A percentile compares a stretch with the other conserved stretches of the same genome.
Evolutionary conservation across 2,888 invertebrate species (phyloP).

Genomic region (Acanthosepion lycidas): DNA sequence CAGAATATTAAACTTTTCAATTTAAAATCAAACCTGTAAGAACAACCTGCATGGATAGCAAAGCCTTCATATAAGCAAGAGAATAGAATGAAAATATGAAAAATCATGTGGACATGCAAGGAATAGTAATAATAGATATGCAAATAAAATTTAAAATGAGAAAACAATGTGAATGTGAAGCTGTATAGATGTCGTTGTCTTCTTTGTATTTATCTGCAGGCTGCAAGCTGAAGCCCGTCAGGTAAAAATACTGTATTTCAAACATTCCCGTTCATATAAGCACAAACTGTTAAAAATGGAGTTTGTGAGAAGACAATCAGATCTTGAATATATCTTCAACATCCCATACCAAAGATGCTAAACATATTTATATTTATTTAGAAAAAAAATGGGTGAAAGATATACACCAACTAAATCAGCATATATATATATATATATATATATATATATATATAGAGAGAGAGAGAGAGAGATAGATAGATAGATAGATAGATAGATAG

Average conservation of each 20-base stretch:
- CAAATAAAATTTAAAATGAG: neutral
- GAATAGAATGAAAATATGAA: neutral
- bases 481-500: no score
- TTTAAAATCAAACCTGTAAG: slow-evolving; percentile 8
- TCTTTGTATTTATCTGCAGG: neutral
- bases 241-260: neutral
- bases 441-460: no score
- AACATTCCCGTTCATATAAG: neutral
- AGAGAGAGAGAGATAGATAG: no score
- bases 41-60: neutral
- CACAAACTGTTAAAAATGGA: neutral
- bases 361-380: neutral
- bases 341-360: neutral
- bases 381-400: neutral
- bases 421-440: no score
- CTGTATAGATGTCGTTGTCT: neutral
- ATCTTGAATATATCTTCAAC: no score
- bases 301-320: neutral
- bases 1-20: neutral
- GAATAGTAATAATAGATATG: neutral
- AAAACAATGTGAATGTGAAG: neutral
- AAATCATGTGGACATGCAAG: neutral
- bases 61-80: neutral
- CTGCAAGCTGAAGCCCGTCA: neutral
- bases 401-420: no score